Evolutionary conservation across 30 jellyfish, hydroid and myxozoan species (phyloP).

Genomic region (Morbakka virulenta): DNA sequence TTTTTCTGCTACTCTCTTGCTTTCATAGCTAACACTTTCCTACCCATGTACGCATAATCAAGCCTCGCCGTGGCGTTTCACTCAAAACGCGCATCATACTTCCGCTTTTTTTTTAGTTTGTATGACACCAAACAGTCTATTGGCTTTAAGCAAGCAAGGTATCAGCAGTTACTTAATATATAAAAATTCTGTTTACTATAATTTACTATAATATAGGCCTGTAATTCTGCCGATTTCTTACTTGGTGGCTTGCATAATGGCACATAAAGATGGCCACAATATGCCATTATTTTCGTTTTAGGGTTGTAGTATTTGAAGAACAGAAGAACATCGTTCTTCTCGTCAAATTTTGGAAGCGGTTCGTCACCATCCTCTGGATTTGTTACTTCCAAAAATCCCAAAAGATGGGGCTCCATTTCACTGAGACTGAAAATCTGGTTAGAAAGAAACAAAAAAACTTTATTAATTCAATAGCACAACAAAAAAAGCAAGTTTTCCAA

Average conservation of each 20-base stretch:
- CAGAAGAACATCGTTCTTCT: conserved; percentile 58
- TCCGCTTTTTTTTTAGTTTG: no score
- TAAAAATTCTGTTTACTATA: no score
- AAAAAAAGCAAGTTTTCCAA: not conserved
- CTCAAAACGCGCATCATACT: no score
- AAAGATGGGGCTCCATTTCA: conserved; percentile 69
- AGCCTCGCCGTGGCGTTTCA: no score
- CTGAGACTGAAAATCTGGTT: conserved; percentile 43
- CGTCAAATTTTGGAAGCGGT: conserved; percentile 67
- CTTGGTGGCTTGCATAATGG: conserved; percentile 46
- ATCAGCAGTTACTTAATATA: no score
- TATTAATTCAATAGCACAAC: not conserved
- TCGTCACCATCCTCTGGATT: conserved; percentile 39
- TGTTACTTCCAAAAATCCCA: conserved; percentile 74
- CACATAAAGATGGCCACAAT: conserved; percentile 92
- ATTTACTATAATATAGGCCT: no score
- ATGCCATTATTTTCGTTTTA: conserved; percentile 69
- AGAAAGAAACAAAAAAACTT: not conserved
- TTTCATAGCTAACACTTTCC: no score
- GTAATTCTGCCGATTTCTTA: no score
- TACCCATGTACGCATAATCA: no score
- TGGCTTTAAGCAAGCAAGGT: no score
- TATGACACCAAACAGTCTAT: no score
- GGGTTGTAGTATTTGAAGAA: conserved; percentile 91
- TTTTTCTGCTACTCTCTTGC: no score